These are phyloP conservation scores for Luscinia luscinia DNA, from an alignment of 2,797 vertebrate genomes.

Conservation along the genomic window DNA sequence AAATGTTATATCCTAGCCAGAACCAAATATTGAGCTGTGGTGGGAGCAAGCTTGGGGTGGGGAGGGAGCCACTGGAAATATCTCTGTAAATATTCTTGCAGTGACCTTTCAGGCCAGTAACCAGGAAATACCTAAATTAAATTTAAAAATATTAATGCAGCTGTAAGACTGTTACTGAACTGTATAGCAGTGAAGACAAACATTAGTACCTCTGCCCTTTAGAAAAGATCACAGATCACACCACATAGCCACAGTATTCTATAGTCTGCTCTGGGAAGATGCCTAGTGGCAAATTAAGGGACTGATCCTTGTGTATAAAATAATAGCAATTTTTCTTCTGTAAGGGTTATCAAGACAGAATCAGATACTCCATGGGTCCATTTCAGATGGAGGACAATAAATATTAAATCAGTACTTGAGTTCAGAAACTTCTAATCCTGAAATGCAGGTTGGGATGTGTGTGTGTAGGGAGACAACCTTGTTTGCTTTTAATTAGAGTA, in stretches of 20 bases:
- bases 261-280: not conserved
- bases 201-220: not conserved
- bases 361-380: not conserved
- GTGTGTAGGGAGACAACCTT: not conserved
- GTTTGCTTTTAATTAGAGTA: not conserved
- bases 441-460: not conserved
- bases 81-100: not conserved
- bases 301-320: not conserved
- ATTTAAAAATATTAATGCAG: not conserved
- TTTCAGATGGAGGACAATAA: not conserved
- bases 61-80: not conserved
- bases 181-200: not conserved
- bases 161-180: not conserved
- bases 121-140: not conserved
- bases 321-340: not conserved
- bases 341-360: not conserved
- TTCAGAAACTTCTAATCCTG: not conserved
- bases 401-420: not conserved
- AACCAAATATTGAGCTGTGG: not conserved
- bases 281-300: not conserved
- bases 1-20: not conserved
- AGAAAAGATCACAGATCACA: not conserved
- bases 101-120: constrained; percentile 31
- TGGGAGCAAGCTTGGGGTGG: not conserved
- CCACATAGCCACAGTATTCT: not conserved